Evolutionary conservation across 2,888 invertebrate species (phyloP).

Genomic region (Tryphoninae sp.): DNA sequence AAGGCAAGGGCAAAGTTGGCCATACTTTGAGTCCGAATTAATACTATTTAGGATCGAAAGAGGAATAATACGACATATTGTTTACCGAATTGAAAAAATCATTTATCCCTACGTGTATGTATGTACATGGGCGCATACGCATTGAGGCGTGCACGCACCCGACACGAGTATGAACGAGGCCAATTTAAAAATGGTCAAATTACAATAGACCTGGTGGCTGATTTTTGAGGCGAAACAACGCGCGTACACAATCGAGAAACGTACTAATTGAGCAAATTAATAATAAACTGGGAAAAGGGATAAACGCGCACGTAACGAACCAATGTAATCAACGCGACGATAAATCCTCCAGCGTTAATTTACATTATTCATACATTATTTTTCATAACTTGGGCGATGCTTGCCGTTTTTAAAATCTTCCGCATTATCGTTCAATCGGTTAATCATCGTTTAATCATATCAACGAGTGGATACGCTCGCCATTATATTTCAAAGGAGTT

Average conservation of each 20-base stretch:
- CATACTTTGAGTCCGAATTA: slow-evolving; percentile 59
- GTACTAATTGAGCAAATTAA: slow-evolving; percentile 17
- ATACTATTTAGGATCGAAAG: slow-evolving; percentile 42
- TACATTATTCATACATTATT: too few relatives aligned
- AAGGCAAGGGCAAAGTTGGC: slow-evolving; percentile 30
- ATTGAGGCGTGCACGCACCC: too few relatives aligned
- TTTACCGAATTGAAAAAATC: slow-evolving; percentile 56
- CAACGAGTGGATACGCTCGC: background rate
- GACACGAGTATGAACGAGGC: slow-evolving; percentile 58
- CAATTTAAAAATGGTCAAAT: slow-evolving; percentile 64
- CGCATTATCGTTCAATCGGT: too few relatives aligned
- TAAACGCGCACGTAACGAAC: too few relatives aligned
- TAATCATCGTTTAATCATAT: too few relatives aligned
- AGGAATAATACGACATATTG: slow-evolving; percentile 69
- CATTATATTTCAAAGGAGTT: slow-evolving; percentile 12
- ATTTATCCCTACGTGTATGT: too few relatives aligned
- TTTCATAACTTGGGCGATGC: too few relatives aligned
- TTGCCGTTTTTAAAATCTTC: too few relatives aligned
- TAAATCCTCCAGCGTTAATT: too few relatives aligned
- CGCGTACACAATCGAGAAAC: slow-evolving; percentile 15
- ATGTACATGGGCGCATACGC: too few relatives aligned
- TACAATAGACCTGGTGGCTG: slow-evolving; percentile 75
- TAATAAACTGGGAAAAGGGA: slow-evolving; percentile 5
- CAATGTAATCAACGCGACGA: too few relatives aligned
- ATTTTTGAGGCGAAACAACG: slow-evolving; percentile 70